Evolutionary conservation across 2,113 vertebrate genomes (phyloP), one percentile per base, ranked within the genome.

Genomic region (Maccullochella peelii): DNA sequence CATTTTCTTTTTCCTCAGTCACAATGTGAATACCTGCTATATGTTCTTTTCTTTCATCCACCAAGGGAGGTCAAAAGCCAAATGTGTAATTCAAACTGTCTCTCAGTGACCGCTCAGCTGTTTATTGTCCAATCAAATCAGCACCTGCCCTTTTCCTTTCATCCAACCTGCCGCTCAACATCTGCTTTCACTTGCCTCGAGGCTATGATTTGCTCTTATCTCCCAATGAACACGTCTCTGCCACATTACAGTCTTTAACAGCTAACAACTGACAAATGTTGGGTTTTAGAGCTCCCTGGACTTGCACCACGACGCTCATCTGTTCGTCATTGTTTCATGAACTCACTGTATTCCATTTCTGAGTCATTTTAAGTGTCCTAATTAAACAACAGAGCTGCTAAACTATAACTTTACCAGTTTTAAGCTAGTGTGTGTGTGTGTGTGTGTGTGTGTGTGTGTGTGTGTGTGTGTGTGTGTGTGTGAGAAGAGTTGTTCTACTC

Each of bases 371-470:
- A 82, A 79, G 75, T 79, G 68, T 84, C 63, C 50, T 61, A 36
- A 30, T 67, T 15, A 50, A 69, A 69, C 73, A 77, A 79, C 66
- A 57, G 66, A 87, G 85, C 89, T 91, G 86, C 87, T 92, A 67
- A 79, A 83, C 61, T 62, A 52, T 25, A 27, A 75, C 62, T 66
- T 71, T 18, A 90, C 91, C 88, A 89, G 89, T 81, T 88, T 78
- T 90, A 91, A 91, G 89, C 89, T 83, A 85, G 68, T 84, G 3
- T 80, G 73, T 82, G 69, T 14, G 27, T 69, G 52, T 50, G 38
- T 72, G 68, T 84, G 4, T 80, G 73, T 78, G 69, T 14, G 27
- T 69, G 52, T 50, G 38, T 72, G 68, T 84, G 4, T 80, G 73
- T 78, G 69, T 14, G 27, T 69, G 52, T 44, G 57, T 82, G 15